Percentiles rank a stretch among this genome's conserved stretches.
These are phyloP conservation scores for Xiphias gladius DNA, from an alignment of 2,113 vertebrate genomes.

Conservation along the genomic window DNA sequence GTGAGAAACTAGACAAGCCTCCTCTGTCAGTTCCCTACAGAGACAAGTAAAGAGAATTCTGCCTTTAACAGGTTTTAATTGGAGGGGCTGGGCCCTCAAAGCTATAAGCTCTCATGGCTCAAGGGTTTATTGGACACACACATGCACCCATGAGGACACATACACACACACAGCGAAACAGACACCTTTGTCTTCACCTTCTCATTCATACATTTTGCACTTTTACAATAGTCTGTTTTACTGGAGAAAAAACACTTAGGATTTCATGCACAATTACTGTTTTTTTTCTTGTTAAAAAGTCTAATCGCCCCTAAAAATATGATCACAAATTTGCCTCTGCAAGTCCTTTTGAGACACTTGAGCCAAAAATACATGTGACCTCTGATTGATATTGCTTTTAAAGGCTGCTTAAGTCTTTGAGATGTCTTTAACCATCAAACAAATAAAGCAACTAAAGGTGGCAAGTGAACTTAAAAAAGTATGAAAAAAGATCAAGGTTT, in stretches of 20 bases:
- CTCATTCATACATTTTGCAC: constrained; percentile 20
- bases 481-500: constrained; percentile 53
- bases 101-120: constrained; percentile 74
- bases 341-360: background rate
- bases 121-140: constrained; percentile 60
- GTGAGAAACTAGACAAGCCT: constrained; percentile 77
- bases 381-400: constrained; percentile 18
- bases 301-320: constrained; percentile 4
- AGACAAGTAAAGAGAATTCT: constrained; percentile 74
- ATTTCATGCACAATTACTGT: constrained; percentile 11
- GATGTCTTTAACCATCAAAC: constrained; percentile 50
- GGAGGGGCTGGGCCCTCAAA: constrained; percentile 78
- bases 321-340: constrained; percentile 17
- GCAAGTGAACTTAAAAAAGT: constrained; percentile 24
- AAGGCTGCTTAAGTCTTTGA: constrained; percentile 23
- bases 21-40: constrained; percentile 71
- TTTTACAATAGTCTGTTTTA: background rate
- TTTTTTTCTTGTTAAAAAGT: constrained; percentile 5
- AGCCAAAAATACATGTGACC: background rate
- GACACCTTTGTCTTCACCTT: background rate
- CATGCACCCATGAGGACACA: constrained; percentile 13
- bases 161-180: constrained; percentile 24
- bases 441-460: constrained; percentile 23
- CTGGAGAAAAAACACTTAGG: background rate
- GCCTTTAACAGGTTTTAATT: constrained; percentile 84